Evolutionary conservation across 1,140 invertebrate species (phyloP), one percentile per base, ranked within the genome.

Genomic region (Leptinotarsa undecemlineata): DNA sequence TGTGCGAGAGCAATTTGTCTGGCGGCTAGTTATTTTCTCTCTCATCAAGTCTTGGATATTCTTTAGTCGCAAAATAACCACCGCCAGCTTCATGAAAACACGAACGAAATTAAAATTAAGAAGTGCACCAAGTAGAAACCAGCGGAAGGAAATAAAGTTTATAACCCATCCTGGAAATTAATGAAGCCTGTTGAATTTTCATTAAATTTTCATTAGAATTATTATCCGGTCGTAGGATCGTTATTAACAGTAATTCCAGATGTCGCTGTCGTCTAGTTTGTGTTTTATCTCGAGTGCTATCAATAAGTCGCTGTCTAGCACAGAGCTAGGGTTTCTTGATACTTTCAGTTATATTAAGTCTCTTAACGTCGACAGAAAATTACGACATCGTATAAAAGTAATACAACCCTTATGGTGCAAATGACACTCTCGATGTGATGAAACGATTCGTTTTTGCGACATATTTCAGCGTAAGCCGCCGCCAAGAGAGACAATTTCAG

Each of bases 151-250:
- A 75, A 75, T 66, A 75, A 75, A 57, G 33, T 68, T 71, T 64
- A 66, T 42, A 71, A 51, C 61, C 61, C 48, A 62, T 71, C 61
- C 63, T 21, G 26, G n/a, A 71, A 64, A 75, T 64, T 74, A 74
- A 76, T 73, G 68, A 64, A 73, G 63, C 62, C 23, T 23, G 63
- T 71, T 71, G 63, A 77, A 69, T 74, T 74, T 77, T 77, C 76
- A 77, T 77, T 77, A 77, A 77, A 74, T 71, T 77, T 77, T 77
- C 76, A 77, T 77, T 77, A 48, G 68, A 77, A 74, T 77, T 77
- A 77, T 77, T 74, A 75, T 69, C 72, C 63, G 66, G 72, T 61
- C 68, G 60, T 70, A 63, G 61, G 68, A 69, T 68, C 68, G 67
- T 77, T 77, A 77, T 74, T 77, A 77, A 72, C 68, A 72, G 76